Conservation (phyloP, 2,888 invertebrate species). For the Drosophila siamana region DNA sequence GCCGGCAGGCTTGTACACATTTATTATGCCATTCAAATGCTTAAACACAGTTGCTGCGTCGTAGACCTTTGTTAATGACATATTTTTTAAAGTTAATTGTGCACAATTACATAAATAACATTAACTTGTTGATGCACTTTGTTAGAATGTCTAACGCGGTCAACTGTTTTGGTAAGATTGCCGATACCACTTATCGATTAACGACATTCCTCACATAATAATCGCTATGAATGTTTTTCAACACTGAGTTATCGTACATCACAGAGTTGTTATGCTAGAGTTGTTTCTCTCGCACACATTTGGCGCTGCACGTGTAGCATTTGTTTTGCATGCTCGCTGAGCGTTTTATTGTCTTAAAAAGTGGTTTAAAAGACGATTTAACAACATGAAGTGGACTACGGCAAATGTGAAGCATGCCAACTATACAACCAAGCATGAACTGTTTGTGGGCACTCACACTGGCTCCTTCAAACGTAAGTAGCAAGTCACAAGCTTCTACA, state of each 20-base stretch:
- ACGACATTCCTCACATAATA: neutral
- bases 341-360: slow-evolving; percentile 18
- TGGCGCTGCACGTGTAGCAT: slow-evolving; percentile 61
- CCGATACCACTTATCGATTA: neutral
- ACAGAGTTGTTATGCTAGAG: neutral
- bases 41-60: slow-evolving; percentile 88
- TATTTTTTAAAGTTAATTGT: slow-evolving; percentile 28
- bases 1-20: slow-evolving; percentile 91
- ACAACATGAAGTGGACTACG: slow-evolving; percentile 85
- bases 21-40: slow-evolving; percentile 90
- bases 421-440: slow-evolving; percentile 83
- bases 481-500: neutral
- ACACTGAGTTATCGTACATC: slow-evolving; percentile 4
- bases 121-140: slow-evolving; percentile 2
- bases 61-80: slow-evolving; percentile 80
- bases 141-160: neutral
- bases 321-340: slow-evolving; percentile 49
- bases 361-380: slow-evolving; percentile 10
- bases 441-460: slow-evolving; percentile 85
- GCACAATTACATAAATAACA: slow-evolving; percentile 47
- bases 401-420: slow-evolving; percentile 83
- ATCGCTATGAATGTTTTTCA: neutral
- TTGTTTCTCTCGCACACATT: slow-evolving; percentile 31
- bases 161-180: slow-evolving; percentile 17
- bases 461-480: slow-evolving; percentile 85